These are phyloP conservation scores for Odontamblyopus lacepedii DNA, from an alignment of 2,797 vertebrate species.

Conservation along the genomic window DNA sequence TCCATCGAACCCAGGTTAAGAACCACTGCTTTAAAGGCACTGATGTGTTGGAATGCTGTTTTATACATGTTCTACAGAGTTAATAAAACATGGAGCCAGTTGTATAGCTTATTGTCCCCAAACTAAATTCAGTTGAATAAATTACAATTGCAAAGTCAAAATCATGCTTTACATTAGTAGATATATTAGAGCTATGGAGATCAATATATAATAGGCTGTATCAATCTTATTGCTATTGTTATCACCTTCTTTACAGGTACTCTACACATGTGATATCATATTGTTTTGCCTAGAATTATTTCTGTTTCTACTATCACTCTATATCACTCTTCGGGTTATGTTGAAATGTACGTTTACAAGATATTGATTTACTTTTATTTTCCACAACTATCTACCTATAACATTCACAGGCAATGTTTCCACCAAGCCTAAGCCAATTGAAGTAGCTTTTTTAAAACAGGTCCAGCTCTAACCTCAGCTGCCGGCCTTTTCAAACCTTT, in stretches of 20 bases:
- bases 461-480: conserved; percentile 53
- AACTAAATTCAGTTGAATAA: not conserved
- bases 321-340: no score
- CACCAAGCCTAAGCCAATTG: not conserved
- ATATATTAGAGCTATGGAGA: no score
- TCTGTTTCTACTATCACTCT: no score
- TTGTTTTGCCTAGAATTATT: no score
- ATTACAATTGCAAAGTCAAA: not conserved
- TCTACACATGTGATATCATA: no score
- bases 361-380: no score
- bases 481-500: conserved; percentile 67
- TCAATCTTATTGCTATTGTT: no score
- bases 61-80: not conserved
- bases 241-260: no score
- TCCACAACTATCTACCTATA: not conserved
- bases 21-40: not conserved
- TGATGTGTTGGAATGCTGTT: not conserved
- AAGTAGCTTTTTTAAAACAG: conserved; percentile 18
- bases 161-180: not conserved
- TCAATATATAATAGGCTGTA: no score
- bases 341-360: no score
- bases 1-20: no score
- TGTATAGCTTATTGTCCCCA: not conserved
- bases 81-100: not conserved
- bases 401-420: not conserved